Evolutionary conservation across 2,888 invertebrate species (phyloP).

Genomic region (Brachyopa scutellaris): DNA sequence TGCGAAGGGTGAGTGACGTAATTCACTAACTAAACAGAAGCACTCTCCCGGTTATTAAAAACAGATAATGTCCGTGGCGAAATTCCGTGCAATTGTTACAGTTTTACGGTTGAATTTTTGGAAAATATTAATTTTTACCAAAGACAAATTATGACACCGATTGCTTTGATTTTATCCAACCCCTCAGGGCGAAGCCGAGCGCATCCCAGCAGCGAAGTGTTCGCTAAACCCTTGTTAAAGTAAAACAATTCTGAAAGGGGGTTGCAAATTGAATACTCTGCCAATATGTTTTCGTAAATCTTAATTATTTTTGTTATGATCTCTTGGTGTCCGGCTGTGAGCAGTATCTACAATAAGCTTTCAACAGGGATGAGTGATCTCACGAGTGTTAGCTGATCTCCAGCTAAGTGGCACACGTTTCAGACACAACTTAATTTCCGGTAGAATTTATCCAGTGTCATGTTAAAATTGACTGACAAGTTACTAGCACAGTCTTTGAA

Average conservation of each 20-base stretch:
- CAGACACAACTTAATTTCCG: constrained; percentile 45
- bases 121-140: constrained; percentile 61
- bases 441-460: too few relatives aligned
- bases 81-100: constrained; percentile 41
- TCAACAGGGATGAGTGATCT: too few relatives aligned
- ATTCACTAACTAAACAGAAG: constrained; percentile 24
- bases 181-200: too few relatives aligned
- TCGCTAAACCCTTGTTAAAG: constrained; percentile 23
- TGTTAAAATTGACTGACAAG: too few relatives aligned
- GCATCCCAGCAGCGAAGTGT: constrained; percentile 10
- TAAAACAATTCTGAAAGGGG: not conserved
- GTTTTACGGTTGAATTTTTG: constrained; percentile 43
- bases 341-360: too few relatives aligned
- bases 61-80: constrained; percentile 60
- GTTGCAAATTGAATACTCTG: constrained; percentile 2
- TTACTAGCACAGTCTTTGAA: too few relatives aligned
- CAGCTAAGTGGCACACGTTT: not conserved
- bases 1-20: constrained; percentile 18
- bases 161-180: constrained; percentile 14
- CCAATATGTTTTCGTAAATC: constrained; percentile 20
- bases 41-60: constrained; percentile 47
- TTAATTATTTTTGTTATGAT: constrained; percentile 8
- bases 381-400: constrained; percentile 4
- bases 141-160: constrained; percentile 68
- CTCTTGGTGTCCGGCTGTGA: not conserved